A percentile compares a stretch with the other conserved stretches of the same genome.
These are phyloP conservation scores for Asbolus verrucosus DNA, from an alignment of 1,140 invertebrate species.

Conservation along the genomic window DNA sequence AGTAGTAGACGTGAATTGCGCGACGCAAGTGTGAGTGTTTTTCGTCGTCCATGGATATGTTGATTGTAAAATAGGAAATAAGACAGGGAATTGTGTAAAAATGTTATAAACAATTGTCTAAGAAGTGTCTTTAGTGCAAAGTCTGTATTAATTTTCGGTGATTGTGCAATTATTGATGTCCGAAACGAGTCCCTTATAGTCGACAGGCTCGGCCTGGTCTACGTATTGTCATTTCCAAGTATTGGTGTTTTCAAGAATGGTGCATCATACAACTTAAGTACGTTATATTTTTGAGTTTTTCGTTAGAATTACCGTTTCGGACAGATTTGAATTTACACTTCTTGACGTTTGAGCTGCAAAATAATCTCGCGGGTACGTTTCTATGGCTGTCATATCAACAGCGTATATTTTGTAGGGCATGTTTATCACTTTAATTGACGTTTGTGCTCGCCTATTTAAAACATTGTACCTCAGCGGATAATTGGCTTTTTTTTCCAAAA, in stretches of 20 bases:
- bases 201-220: slow-evolving; percentile 42
- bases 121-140: slow-evolving; percentile 1
- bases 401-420: slow-evolving; percentile 8
- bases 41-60: slow-evolving; percentile 6
- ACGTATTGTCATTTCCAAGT: slow-evolving; percentile 57
- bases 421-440: slow-evolving; percentile 26
- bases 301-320: neutral
- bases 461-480: no score
- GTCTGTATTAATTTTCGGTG: neutral
- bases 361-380: neutral
- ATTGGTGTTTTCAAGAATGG: slow-evolving; percentile 55
- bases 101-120: neutral
- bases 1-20: neutral
- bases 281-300: slow-evolving; percentile 49
- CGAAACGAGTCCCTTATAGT: slow-evolving; percentile 1
- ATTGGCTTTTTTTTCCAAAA: no score
- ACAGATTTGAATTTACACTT: neutral
- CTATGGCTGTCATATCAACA: slow-evolving; percentile 2
- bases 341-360: neutral
- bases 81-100: neutral
- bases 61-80: slow-evolving; percentile 11
- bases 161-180: neutral
- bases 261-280: slow-evolving; percentile 54
- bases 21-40: neutral
- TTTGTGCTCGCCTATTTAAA: slow-evolving; percentile 14